Percentiles rank a stretch among this genome's conserved stretches.
These are phyloP conservation scores for Scaptomyza flava DNA, from an alignment of 2,888 invertebrate species.

Conservation along the genomic window DNA sequence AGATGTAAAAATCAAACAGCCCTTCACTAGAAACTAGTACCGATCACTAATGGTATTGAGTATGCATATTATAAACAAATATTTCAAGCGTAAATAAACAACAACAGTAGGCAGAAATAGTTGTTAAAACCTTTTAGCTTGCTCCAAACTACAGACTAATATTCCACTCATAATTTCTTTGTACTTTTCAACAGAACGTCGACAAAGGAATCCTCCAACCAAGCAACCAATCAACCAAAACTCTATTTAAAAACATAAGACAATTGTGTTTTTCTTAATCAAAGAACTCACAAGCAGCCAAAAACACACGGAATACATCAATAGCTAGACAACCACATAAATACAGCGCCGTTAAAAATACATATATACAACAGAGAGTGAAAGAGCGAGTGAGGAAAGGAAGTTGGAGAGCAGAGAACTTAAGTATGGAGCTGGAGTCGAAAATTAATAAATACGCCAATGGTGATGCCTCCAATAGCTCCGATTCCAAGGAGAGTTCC, in stretches of 20 bases:
- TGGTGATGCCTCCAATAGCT: conserved; percentile 45
- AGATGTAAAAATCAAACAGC: neutral
- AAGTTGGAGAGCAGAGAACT: conserved; percentile 1
- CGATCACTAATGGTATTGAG: neutral
- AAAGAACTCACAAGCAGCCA: conserved; percentile 1
- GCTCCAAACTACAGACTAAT: neutral
- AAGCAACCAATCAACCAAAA: conserved; percentile 2
- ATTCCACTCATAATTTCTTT: neutral
- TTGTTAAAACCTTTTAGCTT: neutral
- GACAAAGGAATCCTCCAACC: conserved; percentile 10
- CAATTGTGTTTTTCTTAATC: conserved; percentile 1
- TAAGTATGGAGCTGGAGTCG: conserved; percentile 71
- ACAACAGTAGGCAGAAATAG: neutral
- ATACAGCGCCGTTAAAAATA: neutral
- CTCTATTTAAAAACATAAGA: neutral
- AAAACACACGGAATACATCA: neutral
- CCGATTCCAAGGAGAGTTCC: conserved; percentile 82
- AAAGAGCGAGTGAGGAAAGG: conserved; percentile 1
- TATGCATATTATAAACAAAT: neutral
- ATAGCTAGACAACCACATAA: neutral
- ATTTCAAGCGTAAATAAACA: neutral
- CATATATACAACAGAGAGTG: neutral
- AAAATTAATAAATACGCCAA: conserved; percentile 65
- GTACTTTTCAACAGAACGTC: conserved; percentile 1
- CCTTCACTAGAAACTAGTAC: neutral